A percentile compares a stretch with the other conserved stretches of the same genome.
phyloP scores from a whole-genome alignment of 1,140 invertebrate genomes.

The silkworm (Bombyx mori) region ASM3026992v2 NC_085128.1:644001-644500 shows the following conservation, averaged over 20 bases:
- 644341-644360: constrained; percentile 15
- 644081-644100: constrained; percentile 10
- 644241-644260: constrained; percentile 13
- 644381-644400: constrained; percentile 2
- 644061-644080: constrained; percentile 1
- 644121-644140: constrained; percentile 13
- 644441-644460: constrained; percentile 2
- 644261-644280: constrained; percentile 12
- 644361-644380: constrained; percentile 6
- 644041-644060: constrained; percentile 7
- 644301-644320: constrained; percentile 8
- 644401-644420: constrained; percentile 1
- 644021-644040: constrained; percentile 14
- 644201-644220: constrained; percentile 11
- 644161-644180: constrained; percentile 5
- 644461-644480: constrained; percentile 7
- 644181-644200: constrained; percentile 19
- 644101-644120: constrained; percentile 15
- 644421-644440: constrained; percentile 7
- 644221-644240: constrained; percentile 13
- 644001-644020: constrained; percentile 7
- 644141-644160: constrained; percentile 12
- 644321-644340: constrained; percentile 9
- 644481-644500: constrained; percentile 3
- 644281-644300: constrained; percentile 11